Percentiles rank a stretch among this genome's conserved stretches.
Conservation (phyloP, 2,797 vertebrate species). For the Cetoscarus ocellatus region DNA sequence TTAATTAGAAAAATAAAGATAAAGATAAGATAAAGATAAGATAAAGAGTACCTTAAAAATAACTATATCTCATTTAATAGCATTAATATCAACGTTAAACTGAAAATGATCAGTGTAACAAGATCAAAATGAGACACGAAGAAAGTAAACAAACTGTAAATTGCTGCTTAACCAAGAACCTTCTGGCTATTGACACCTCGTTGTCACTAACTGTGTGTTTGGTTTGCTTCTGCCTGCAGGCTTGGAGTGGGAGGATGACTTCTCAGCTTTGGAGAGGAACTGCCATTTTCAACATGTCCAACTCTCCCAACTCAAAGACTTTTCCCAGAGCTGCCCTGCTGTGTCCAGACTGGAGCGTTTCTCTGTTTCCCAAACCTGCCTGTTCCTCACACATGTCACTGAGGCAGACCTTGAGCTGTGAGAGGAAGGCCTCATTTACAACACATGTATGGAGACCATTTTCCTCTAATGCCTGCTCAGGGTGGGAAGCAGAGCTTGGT, state of each 20-base stretch:
- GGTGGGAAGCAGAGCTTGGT: neutral
- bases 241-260: slow-evolving; percentile 96
- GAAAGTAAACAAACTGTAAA: slow-evolving; percentile 10
- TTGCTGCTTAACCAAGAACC: slow-evolving; percentile 27
- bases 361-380: slow-evolving; percentile 57
- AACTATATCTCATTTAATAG: too few relatives aligned
- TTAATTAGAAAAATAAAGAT: too few relatives aligned
- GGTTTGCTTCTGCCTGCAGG: slow-evolving; percentile 76
- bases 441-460: too few relatives aligned
- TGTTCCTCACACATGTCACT: slow-evolving; percentile 87
- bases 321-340: slow-evolving; percentile 51
- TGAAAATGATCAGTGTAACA: slow-evolving; percentile 7
- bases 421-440: slow-evolving; percentile 69
- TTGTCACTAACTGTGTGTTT: slow-evolving; percentile 35
- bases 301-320: slow-evolving; percentile 78
- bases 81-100: neutral
- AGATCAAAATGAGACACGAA: slow-evolving; percentile 30
- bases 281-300: slow-evolving; percentile 56
- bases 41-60: too few relatives aligned
- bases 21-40: too few relatives aligned
- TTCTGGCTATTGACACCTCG: slow-evolving; percentile 29
- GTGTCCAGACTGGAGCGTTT: slow-evolving; percentile 25
- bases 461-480: neutral
- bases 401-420: slow-evolving; percentile 92
- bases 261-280: slow-evolving; percentile 87